Base-by-base conservation (phyloP, 2,113 vertebrate species). In the Trogon surrucura region DNA sequence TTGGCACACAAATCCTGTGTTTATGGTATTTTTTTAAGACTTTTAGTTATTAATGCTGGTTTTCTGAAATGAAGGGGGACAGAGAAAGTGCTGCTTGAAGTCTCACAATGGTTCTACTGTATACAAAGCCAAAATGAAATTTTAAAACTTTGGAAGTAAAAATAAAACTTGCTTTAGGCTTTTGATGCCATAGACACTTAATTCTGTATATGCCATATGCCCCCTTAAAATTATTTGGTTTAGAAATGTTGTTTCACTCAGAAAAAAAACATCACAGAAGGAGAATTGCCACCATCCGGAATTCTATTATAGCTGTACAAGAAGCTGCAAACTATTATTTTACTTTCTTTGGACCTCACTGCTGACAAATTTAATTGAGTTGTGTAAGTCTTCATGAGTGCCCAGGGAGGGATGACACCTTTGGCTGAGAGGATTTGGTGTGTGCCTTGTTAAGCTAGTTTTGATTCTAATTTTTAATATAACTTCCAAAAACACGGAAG, bases 181-280 rank as follows among this genome's bases (percentile, higher is more conserved):
- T 93, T 91, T 86, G 73, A 58, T 85, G 53, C 44, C 50, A 30
- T 66, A 91, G 77, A 77, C 38, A 54, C 85, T 91, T 84, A 54
- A 72, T 89, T 88, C 85, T 62, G n/a, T 15, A 44, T 72, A 48
- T 83, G 41, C 51, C 82, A 91, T 80, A 83, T 83, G 71, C 2
- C 74, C 16, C 30, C 32, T 80, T 86, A 80, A 82, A 93, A 94
- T 87, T n/a, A 78, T 94, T 95, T 97, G 57, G 61, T 97, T 92
- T 64, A 45, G 87, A 91, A 89, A 81, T 80, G 15, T 69, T 95
- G 30, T 94, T 96, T 96, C 48, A 34, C 71, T 96, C 95, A 88
- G 89, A 95, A 73, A 58, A 95, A 81, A 70, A 13, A 13, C 2
- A 30, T 65, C 77, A 91, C 36, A 89, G 78, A 11, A 83, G 69